phyloP scores from a whole-genome alignment of 2,113 vertebrate genomes.

The Mus spicilegus region DNA sequence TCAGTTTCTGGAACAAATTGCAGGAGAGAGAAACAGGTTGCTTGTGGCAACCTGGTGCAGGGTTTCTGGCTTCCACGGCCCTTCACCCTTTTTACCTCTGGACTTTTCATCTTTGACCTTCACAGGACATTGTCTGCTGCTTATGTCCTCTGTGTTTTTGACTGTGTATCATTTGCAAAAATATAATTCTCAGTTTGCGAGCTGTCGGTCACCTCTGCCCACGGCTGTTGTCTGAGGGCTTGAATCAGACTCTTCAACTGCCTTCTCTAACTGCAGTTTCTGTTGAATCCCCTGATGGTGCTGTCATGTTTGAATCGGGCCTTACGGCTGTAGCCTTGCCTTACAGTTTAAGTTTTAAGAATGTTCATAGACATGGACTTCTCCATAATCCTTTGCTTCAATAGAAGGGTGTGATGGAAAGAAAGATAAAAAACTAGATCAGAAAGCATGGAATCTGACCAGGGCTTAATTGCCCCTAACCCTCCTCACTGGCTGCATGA shows the following conservation, averaged over 20 bases:
- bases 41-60: background rate
- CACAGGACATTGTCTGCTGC: background rate
- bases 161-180: background rate
- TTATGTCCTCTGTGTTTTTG: background rate
- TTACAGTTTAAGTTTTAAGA: conserved; percentile 36
- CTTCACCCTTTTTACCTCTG: background rate
- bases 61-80: background rate
- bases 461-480: background rate
- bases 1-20: background rate
- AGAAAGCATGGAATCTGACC: background rate
- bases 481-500: background rate
- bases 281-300: accelerated
- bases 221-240: accelerated
- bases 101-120: background rate
- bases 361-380: background rate
- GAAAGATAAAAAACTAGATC: background rate
- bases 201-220: background rate
- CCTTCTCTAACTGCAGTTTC: background rate
- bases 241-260: accelerated
- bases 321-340: background rate
- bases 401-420: background rate
- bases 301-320: background rate
- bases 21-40: background rate
- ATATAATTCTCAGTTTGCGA: background rate
- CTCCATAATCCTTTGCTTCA: background rate